A percentile compares a stretch with the other conserved stretches of the same genome.
Evolutionary conservation across 2,888 invertebrate genomes (phyloP).

Genomic region (Scrobipalpa costella): DNA sequence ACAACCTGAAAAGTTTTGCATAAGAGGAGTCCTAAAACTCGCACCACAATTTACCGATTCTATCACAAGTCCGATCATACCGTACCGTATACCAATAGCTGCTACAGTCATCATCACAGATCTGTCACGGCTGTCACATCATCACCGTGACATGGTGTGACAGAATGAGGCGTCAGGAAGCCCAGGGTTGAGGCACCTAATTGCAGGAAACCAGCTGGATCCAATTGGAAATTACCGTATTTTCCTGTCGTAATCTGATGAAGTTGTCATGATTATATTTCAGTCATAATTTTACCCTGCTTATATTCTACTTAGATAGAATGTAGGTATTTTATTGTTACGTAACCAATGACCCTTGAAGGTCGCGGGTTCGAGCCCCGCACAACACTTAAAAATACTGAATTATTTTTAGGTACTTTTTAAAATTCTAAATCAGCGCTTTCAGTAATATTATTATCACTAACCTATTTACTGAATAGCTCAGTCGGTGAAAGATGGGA

Average conservation of each 20-base stretch:
- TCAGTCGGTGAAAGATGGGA: no score
- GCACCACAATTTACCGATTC: neutral
- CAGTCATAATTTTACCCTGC: slow-evolving; percentile 9
- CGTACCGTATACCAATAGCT: neutral
- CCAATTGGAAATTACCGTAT: slow-evolving; percentile 50
- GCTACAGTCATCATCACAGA: slow-evolving; percentile 32
- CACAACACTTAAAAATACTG: no score
- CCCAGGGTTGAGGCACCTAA: slow-evolving; percentile 40
- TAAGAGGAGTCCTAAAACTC: neutral
- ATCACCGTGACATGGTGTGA: slow-evolving; percentile 14
- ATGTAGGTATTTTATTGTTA: neutral
- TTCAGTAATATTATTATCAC: no score
- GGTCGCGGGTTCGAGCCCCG: no score
- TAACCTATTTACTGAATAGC: no score
- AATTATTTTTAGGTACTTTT: no score
- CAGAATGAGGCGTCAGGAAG: slow-evolving; percentile 12
- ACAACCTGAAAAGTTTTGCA: no score
- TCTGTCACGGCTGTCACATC: slow-evolving; percentile 53
- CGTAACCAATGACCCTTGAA: neutral
- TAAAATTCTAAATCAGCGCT: no score
- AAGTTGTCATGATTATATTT: slow-evolving; percentile 31
- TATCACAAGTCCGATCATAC: neutral
- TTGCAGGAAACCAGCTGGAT: slow-evolving; percentile 53
- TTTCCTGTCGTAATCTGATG: slow-evolving; percentile 33
- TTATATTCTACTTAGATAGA: neutral